Evolutionary conservation across 2,888 invertebrate species (phyloP), one percentile per base, ranked within the genome.

Genomic region (Drosophila mayaguana): DNA sequence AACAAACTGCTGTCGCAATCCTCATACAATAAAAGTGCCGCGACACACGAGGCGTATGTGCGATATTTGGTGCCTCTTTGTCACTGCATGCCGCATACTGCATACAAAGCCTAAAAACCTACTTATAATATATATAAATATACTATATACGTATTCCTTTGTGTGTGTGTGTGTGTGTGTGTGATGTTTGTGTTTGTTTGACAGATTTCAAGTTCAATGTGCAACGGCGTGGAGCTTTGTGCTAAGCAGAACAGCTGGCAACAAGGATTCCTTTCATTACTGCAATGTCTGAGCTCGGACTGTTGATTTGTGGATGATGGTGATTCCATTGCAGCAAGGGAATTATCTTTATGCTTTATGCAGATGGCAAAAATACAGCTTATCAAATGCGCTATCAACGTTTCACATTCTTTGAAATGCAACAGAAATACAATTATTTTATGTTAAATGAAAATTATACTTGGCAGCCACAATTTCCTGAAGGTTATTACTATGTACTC

Each of bases 11-110:
- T 9, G 38, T 40, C 22, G 43, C 9, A 40, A 40, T 20, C 46
- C 40, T 38, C 48, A 48, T 55, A 55, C 72, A 70, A 64, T 20
- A 60, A 60, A 63, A 48, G 20, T 55, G 63, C 46, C 20, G 9
- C 18, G 66, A 38, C 66, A 62, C 50, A 71, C 63, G 43, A 34
- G 72, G 59, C 74, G 83, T 73, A 77, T 89, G 75, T 80, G 85
- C 72, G 79, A 77, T 50, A 73, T 78, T 72, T 74, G 62, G 20
- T 60, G 48, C 66, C 64, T 60, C 14, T 57, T 67, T 81, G 63
- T 48, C 5, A n/a, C n/a, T n/a, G n/a, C n/a, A n/a, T n/a, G n/a
- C n/a, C n/a, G n/a, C n/a, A n/a, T 65, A 22, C 50, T 66, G 63
- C 40, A 18, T 40, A 4, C 40, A 40, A n/a, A n/a, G n/a, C 36